Evolutionary conservation across 2,888 invertebrate species (phyloP), one percentile per base, ranked within the genome.

Genomic region (Erebia aethiops): DNA sequence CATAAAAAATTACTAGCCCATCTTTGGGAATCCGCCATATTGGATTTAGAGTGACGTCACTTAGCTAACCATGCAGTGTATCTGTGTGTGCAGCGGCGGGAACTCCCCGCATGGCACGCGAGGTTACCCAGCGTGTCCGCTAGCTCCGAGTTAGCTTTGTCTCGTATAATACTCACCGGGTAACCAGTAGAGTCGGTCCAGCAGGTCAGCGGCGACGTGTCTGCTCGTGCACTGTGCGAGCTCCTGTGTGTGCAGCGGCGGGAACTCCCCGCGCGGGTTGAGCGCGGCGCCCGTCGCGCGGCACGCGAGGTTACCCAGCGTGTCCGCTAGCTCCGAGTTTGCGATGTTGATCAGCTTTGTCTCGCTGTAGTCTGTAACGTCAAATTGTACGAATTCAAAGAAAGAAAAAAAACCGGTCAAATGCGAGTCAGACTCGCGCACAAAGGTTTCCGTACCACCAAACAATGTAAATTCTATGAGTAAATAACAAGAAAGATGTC

Each of bases 51-150:
- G 7, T 35, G 35, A 35, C 35, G 35, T 35, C 7, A 35, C 35
- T 35, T 35, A 35, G 35, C 35, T 35, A 7, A 35, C 35, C 35
- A 35, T 35, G 35, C 3, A 26, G 26, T 3, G n/a, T n/a, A n/a
- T 91, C n/a, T 83, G 84, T 35, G 85, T 83, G 78, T 94, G 92
- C 57, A 92, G 86, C 51, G 91, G 78, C 0, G 98, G 98, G 88
- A 97, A 96, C 82, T 95, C 94, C 81, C 95, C 82, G 97, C 97
- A 16, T 99, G 95, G 69, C 95, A 96, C 72, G 98, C 93, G 67
- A 99, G 94, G 94, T 99, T 99, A 35, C 99, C 99, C 18, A 99
- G 88, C 0, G 97, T 98, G 87, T 99, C 97, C 2, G 98, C 98
- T 71, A 99, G 35, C 35, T 35, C 35, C 35, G 35, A 35, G 35